These are phyloP conservation scores for Lepus americanus DNA, from an alignment of 2,113 vertebrate genomes.

Conservation along the genomic window DNA sequence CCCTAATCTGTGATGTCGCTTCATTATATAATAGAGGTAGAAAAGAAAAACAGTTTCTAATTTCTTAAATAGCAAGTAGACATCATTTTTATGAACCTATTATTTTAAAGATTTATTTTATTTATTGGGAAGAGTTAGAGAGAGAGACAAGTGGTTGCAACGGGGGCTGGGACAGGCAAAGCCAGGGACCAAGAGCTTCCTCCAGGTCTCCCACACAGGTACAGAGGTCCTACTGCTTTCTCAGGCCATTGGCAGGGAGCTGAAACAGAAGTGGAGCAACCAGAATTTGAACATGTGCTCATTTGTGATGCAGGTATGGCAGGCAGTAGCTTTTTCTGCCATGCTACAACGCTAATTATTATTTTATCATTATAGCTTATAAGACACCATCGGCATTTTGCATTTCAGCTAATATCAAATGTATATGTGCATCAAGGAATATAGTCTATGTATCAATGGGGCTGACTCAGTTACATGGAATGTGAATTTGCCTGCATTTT, in stretches of 20 bases:
- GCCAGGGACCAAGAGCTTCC: too few relatives aligned
- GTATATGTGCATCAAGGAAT: background rate
- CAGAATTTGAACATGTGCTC: too few relatives aligned
- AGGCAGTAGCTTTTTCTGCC: too few relatives aligned
- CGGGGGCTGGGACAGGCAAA: too few relatives aligned
- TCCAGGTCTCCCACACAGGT: too few relatives aligned
- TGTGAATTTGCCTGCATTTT: background rate
- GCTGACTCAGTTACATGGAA: background rate
- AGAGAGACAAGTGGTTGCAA: too few relatives aligned
- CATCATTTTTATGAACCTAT: background rate
- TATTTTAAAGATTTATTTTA: too few relatives aligned
- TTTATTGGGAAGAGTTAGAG: too few relatives aligned
- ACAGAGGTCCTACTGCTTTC: too few relatives aligned
- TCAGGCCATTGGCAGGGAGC: too few relatives aligned
- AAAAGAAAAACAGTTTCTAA: background rate
- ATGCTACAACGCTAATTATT: background rate
- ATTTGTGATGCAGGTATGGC: too few relatives aligned
- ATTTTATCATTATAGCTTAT: slow-evolving; percentile 37
- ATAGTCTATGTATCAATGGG: background rate
- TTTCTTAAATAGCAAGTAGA: background rate
- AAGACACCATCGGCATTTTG: background rate
- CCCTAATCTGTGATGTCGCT: background rate
- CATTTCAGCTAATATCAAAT: background rate
- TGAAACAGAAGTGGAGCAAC: too few relatives aligned
- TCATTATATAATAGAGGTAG: background rate